phyloP scores from a whole-genome alignment of 1,140 invertebrate species.

The Diabrotica undecimpunctata region DNA sequence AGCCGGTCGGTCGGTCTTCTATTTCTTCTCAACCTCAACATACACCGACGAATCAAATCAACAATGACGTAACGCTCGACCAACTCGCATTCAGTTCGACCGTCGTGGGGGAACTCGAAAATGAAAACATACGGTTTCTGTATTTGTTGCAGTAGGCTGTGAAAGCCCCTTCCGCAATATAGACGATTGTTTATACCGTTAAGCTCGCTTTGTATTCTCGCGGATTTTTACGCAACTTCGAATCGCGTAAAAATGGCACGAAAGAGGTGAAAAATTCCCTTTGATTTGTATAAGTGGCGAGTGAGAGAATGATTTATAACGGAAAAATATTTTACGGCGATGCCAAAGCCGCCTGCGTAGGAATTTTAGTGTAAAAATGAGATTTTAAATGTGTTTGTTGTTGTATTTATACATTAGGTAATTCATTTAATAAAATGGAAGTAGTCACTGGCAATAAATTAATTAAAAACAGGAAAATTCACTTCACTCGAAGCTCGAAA shows the following conservation, averaged over 20 bases:
- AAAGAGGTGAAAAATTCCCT: neutral
- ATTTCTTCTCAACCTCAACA: slow-evolving; percentile 2
- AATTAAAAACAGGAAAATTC: slow-evolving; percentile 1
- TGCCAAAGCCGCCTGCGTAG: neutral
- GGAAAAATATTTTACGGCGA: slow-evolving; percentile 1
- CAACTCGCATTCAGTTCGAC: neutral
- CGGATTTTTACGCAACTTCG: neutral
- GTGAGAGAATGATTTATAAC: neutral
- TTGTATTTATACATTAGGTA: neutral
- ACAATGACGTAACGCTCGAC: neutral
- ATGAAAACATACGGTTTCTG: neutral
- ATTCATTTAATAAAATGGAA: slow-evolving; percentile 10
- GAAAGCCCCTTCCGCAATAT: neutral
- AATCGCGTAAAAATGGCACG: neutral
- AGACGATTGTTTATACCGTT: neutral
- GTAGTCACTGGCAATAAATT: slow-evolving; percentile 9
- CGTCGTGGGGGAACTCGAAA: neutral
- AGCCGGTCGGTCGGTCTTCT: neutral
- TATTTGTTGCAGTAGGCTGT: neutral
- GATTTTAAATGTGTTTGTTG: slow-evolving; percentile 7
- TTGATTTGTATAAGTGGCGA: neutral
- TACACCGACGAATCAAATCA: neutral
- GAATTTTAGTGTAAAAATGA: neutral
- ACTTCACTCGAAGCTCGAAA: slow-evolving; percentile 10
- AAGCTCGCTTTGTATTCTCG: neutral